Base-by-base conservation (phyloP, 1,140 invertebrate species). In the Ceratina japonica region DNA sequence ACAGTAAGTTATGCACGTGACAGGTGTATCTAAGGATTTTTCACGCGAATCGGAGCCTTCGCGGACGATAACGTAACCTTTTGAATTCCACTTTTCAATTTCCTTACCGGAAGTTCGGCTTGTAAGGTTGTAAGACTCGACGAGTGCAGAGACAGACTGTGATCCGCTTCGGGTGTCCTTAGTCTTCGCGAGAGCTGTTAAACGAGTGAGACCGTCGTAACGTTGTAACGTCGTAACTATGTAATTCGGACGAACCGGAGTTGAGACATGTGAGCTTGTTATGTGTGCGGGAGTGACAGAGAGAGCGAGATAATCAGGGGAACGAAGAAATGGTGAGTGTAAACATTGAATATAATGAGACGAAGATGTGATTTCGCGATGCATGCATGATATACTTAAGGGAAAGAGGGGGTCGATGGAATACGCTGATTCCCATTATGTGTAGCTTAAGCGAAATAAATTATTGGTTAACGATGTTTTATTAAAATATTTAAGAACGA, bases 391-490 rank as follows among this genome's bases (percentile, higher is more conserved):
- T 85, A 84, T 85, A 81, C 62, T 81, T 81, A 81, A 80, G 20
- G 22, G 18, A 5, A 31, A 24, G 13, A 13, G 16, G 37, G 20
- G n/a, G 22, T n/a, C n/a, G 22, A 27, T 15, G 15, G 74, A 18
- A 3, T 62, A 77, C 3, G 51, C n/a, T 3, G 15, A 70, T 59
- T 18, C 69, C 76, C 72, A 61, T 64, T 81, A 82, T 51, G 81
- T 76, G 62, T 88, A 88, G 80, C 84, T 83, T 82, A 83, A 83
- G 74, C 76, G 59, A 86, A 88, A 90, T 89, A 90, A 91, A 91
- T 91, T 90, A 92, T 92, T 92, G 90, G 85, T 92, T 91, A 86
- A 91, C 72, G 77, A 92, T 91, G 91, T 92, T 92, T 63, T 78
- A 92, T 91, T 91, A 83, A 91, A 87, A 87, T 81, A 87, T 89